phyloP scores from a whole-genome alignment of 2,113 vertebrate genomes.

The Elgaria multicarinata region DNA sequence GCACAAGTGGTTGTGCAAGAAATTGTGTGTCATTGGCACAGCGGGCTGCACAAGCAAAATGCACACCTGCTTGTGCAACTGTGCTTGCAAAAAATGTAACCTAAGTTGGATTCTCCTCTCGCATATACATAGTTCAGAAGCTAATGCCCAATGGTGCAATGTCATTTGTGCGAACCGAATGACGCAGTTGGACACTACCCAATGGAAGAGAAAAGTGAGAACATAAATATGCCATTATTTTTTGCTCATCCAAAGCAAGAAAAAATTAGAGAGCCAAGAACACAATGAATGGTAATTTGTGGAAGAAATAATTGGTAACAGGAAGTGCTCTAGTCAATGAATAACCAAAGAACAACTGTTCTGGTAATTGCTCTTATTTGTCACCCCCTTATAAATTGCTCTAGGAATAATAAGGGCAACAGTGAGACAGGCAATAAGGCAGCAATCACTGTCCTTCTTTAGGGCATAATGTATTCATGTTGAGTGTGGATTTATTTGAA shows the following conservation, averaged over 20 bases:
- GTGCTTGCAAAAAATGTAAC: no score
- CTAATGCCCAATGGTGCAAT: no score
- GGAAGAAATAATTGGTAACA: background rate
- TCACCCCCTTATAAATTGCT: background rate
- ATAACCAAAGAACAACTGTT: background rate
- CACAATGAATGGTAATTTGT: constrained; percentile 6
- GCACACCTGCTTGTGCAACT: no score
- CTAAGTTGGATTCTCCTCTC: no score
- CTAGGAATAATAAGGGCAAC: background rate
- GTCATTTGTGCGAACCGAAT: no score
- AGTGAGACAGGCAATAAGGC: background rate
- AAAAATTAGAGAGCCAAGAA: background rate
- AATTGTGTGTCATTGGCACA: no score
- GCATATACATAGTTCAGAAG: no score
- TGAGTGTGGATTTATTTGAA: background rate
- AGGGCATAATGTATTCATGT: background rate
- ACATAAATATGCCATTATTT: background rate
- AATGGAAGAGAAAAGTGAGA: background rate
- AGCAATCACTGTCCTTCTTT: background rate
- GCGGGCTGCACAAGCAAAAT: no score
- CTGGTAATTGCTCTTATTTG: background rate
- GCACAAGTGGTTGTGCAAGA: no score
- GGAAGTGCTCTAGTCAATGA: background rate
- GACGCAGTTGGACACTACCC: no score
- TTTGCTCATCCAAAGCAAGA: background rate